These are phyloP conservation scores for Plestiodon gilberti DNA, from an alignment of 2,113 vertebrate genomes.

Conservation along the genomic window DNA sequence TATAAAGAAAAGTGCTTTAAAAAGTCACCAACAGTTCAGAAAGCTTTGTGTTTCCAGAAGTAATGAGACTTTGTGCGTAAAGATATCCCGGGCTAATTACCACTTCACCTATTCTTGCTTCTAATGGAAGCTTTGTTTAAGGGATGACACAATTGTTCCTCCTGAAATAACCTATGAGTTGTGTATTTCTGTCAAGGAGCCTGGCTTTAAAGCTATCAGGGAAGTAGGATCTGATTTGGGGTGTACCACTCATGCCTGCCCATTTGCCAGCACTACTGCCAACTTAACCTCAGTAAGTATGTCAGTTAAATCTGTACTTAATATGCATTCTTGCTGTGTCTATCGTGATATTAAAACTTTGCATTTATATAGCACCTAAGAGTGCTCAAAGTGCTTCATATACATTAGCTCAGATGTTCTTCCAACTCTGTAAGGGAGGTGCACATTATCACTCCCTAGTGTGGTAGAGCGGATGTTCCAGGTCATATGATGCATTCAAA, in stretches of 20 bases:
- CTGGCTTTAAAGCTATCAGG: neutral
- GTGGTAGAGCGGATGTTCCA: neutral
- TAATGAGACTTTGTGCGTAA: neutral
- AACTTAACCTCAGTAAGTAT: neutral
- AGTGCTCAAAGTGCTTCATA: neutral
- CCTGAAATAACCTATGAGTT: neutral
- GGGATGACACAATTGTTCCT: neutral
- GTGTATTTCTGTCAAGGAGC: neutral
- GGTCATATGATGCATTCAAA: too few relatives aligned
- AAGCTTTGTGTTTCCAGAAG: neutral
- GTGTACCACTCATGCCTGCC: neutral
- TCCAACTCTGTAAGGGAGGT: too few relatives aligned
- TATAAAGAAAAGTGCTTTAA: too few relatives aligned
- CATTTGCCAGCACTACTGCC: neutral
- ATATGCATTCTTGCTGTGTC: neutral
- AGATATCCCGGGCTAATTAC: neutral
- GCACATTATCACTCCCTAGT: neutral
- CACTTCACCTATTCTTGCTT: neutral
- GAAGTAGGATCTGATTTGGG: neutral
- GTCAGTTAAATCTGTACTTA: neutral
- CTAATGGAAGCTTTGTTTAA: neutral
- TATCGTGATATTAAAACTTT: neutral
- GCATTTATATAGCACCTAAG: neutral
- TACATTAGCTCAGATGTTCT: neutral
- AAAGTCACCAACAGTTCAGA: neutral